Base-by-base conservation (phyloP, 2,797 vertebrate species). In the Eleutherodactylus coqui region DNA sequence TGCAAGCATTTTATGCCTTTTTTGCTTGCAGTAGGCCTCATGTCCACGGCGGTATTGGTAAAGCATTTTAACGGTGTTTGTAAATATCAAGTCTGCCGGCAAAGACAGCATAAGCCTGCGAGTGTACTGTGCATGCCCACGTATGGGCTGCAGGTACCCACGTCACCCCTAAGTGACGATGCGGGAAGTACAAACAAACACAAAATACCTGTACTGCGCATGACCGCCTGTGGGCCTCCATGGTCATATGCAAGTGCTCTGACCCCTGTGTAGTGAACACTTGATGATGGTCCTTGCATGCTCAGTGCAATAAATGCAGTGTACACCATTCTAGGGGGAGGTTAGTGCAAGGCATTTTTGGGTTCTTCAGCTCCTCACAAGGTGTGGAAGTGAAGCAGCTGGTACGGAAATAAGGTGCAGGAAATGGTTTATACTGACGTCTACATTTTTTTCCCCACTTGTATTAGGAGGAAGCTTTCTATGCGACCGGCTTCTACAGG, bases 381-480 rank as follows among this genome's bases (percentile, higher is more conserved):
- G 11, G 11, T 29, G 58, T 51, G 49, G 10, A 29, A 27, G 10
- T 6, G 62, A 17, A 21, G 32, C 4, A 8, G 17, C 64, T 82
- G 43, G 17, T 1, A 64, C 72, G 73, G 60, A 82, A 36, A 73
- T 82, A 38, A 64, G n/a, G 16, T 77, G 79, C 8, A 80, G 78
- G 67, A 85, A 85, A 29, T 16, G 24, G 76, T 27, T 69, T 14
- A 2, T 91, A 32, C 89, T 91, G 89, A 86, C 83, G 90, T 90
- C 90, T 90, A 90, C 32, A 85, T 84, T 79, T 78, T 75, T 91
- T 83, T 86, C 89, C 11, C 27, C 21, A 85, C 90, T 91, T 89
- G 89, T 88, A 89, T 92, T 13, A 49, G 17, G 60, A 24, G 29
- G 9, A 53, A 67, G 29, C 32, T 19, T 43, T 7, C 77, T 75